Conservation (phyloP, 1,140 invertebrate species). For the Drosophila ironensis region DNA sequence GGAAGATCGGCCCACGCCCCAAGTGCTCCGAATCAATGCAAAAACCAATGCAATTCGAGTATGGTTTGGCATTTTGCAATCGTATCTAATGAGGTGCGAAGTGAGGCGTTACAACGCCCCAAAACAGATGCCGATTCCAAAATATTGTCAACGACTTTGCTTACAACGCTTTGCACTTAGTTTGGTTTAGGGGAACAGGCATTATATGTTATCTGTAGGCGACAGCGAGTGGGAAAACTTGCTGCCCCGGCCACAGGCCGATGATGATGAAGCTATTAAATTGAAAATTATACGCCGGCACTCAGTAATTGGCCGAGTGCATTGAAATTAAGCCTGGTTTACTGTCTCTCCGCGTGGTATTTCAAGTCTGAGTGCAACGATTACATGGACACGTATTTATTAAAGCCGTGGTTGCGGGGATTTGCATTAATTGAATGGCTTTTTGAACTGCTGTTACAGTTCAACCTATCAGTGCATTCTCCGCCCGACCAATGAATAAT, state of each 20-base stretch:
- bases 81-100: slow-evolving; percentile 70
- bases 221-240: slow-evolving; percentile 30
- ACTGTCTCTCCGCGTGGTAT: slow-evolving; percentile 11
- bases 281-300: slow-evolving; percentile 67
- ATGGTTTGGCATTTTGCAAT: slow-evolving; percentile 25
- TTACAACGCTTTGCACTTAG: slow-evolving; percentile 74
- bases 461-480: too few species aligned
- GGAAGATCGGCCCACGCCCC: slow-evolving; percentile 37
- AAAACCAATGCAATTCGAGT: too few species aligned
- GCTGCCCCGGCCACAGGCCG: slow-evolving; percentile 25
- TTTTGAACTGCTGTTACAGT: too few species aligned
- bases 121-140: slow-evolving; percentile 19
- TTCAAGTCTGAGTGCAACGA: slow-evolving; percentile 5
- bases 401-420: not conserved
- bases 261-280: slow-evolving; percentile 73
- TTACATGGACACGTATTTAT: slow-evolving; percentile 26
- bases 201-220: slow-evolving; percentile 28
- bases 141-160: slow-evolving; percentile 71
- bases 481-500: not conserved
- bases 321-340: slow-evolving; percentile 60
- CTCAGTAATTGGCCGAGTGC: slow-evolving; percentile 69
- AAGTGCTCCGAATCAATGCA: not conserved
- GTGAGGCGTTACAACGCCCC: slow-evolving; percentile 42
- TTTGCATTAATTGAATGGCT: not conserved
- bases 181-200: too few species aligned